phyloP scores from a whole-genome alignment of 92 coral and sea anemone species.

The Chrysogorgia sp. region DNA sequence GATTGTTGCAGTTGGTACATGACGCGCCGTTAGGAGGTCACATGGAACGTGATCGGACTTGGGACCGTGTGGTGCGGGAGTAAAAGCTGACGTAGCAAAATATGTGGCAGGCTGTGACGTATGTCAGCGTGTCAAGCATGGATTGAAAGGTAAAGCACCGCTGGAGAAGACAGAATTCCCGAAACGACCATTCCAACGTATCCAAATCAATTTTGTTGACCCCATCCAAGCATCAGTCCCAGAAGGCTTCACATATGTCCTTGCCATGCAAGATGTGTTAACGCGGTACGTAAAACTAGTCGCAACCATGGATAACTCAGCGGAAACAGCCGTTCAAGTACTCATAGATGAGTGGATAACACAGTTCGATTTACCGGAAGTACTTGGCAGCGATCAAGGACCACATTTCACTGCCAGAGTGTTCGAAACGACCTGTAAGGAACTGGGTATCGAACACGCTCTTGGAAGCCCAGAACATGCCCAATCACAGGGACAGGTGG shows the following conservation, averaged over 20 bases:
- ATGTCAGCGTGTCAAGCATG: conserved; percentile 13
- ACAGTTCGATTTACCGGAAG: too few species aligned
- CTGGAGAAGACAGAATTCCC: conserved; percentile 17
- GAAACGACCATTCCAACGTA: conserved; percentile 23
- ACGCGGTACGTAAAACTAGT: too few species aligned
- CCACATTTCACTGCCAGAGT: too few species aligned
- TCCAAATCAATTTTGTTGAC: conserved; percentile 27
- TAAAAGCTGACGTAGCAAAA: not conserved
- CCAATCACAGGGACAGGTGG: too few species aligned
- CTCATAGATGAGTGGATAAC: too few species aligned
- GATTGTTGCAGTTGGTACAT: not conserved
- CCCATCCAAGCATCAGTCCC: too few species aligned
- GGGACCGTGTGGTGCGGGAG: conserved; percentile 11
- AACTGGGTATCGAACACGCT: conserved; percentile 4
- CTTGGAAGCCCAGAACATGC: conserved; percentile 13
- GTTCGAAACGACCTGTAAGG: too few species aligned
- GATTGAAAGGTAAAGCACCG: conserved; percentile 9
- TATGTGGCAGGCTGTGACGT: conserved; percentile 14
- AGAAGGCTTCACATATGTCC: conserved; percentile 25
- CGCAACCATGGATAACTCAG: too few species aligned
- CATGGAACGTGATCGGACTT: conserved; percentile 22
- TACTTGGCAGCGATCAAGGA: too few species aligned
- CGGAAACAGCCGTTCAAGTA: too few species aligned
- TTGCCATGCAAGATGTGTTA: conserved; percentile 17
- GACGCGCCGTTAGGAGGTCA: conserved; percentile 15